Base-by-base conservation (phyloP, 2,888 invertebrate genomes). In the Melolontha melolontha region DNA sequence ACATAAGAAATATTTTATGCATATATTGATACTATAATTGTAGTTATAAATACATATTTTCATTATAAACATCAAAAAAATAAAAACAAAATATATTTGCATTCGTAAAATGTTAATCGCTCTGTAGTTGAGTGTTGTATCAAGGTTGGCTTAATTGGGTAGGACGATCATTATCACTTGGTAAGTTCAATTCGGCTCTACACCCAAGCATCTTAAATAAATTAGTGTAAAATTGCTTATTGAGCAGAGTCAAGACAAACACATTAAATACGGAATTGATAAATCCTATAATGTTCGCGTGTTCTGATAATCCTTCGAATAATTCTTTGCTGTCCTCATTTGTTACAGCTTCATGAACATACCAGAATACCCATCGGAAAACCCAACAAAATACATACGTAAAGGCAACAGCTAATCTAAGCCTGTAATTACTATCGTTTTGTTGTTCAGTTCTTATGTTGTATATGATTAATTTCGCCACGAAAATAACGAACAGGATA, bases 361-460 rank as follows among this genome's bases (percentile, higher is more conserved):
- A 69, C 40, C 65, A 62, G 40, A 69, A 69, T 16, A 65, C 40
- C 65, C 66, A 69, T 66, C 59, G 62, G 29, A 69, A 69, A 2
- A 69, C 65, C 69, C 69, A 69, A 27, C 65, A 69, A 51, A 69
- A 69, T 6, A 69, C 69, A n/a, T 69, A 69, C 11, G 69, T 69
- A 16, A 69, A 69, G 2, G 69, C 66, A 1, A 69, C 69, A 8
- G 69, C 69, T 16, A 69, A 66, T 54, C 69, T 57, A 16, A 69
- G 52, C 39, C 69, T 51, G 17, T 69, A 69, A 40, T 69, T 69
- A 44, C 66, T 69, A 34, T 69, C 69, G 17, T 69, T 66, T 16
- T 69, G 69, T 39, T 69, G 69, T 6, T 69, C 69, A 11, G 52
- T 52, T 52, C 54, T 65, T 10, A 69, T 16, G 34, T 69, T 69